A percentile compares a stretch with the other conserved stretches of the same genome.
These are phyloP conservation scores for Darevskia nairensis DNA, from an alignment of 2,797 vertebrate genomes.

Conservation along the genomic window DNA sequence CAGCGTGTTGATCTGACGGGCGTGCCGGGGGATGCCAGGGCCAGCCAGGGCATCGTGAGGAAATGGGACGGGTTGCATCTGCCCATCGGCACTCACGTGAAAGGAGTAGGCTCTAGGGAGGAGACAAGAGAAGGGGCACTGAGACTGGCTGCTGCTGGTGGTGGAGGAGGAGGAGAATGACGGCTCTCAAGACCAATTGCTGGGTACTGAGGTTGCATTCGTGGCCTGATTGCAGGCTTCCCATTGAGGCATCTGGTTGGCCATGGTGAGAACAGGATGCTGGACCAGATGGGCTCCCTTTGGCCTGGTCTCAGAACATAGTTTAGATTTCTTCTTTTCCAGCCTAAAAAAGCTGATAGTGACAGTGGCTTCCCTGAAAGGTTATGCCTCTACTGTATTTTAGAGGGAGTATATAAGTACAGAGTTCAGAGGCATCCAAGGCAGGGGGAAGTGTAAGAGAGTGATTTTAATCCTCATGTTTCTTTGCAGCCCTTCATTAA, in stretches of 20 bases:
- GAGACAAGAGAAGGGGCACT: neutral
- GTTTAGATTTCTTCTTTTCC: neutral
- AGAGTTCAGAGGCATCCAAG: neutral
- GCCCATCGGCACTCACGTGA: slow-evolving; percentile 84
- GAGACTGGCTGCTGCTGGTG: fast-evolving
- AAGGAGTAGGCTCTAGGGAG: slow-evolving; percentile 83
- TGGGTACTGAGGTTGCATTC: too few species aligned
- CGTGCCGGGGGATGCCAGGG: slow-evolving; percentile 83
- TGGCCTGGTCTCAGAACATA: neutral
- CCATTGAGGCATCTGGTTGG: neutral
- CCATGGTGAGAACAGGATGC: neutral
- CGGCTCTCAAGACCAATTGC: fast-evolving
- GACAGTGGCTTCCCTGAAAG: neutral
- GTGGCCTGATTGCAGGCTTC: too few species aligned
- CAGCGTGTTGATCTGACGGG: slow-evolving; percentile 86
- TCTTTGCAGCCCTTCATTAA: neutral
- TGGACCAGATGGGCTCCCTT: neutral
- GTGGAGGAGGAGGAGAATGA: fast-evolving
- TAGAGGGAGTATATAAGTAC: neutral
- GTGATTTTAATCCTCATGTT: neutral
- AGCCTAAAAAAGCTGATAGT: neutral
- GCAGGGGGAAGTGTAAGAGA: neutral
- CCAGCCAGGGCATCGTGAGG: slow-evolving; percentile 84
- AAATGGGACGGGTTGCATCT: slow-evolving; percentile 87
- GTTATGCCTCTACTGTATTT: neutral